These are phyloP conservation scores for Nematolebias whitei DNA, from an alignment of 2,113 vertebrate species.

Conservation along the genomic window DNA sequence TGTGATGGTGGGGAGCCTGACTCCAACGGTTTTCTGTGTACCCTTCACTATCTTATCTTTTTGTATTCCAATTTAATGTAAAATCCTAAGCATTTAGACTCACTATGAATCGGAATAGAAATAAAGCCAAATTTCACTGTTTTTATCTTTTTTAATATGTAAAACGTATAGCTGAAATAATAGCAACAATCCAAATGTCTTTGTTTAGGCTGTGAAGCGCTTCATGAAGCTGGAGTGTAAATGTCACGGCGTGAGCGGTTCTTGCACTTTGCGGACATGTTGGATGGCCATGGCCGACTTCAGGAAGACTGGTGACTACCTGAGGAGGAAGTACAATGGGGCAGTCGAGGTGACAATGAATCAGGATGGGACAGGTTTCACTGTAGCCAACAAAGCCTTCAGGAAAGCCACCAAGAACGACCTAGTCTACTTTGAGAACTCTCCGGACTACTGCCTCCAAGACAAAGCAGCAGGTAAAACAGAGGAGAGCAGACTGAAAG, in stretches of 20 bases:
- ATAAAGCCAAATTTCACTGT: too few relatives aligned
- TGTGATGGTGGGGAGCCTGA: too few relatives aligned
- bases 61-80: too few relatives aligned
- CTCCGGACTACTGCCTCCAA: constrained; percentile 95
- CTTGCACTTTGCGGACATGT: constrained; percentile 95
- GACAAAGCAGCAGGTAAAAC: constrained; percentile 94
- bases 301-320: constrained; percentile 93
- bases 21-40: too few relatives aligned
- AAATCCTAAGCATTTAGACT: too few relatives aligned
- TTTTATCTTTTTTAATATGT: neutral
- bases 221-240: constrained; percentile 98
- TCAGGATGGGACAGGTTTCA: constrained; percentile 94
- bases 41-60: too few relatives aligned
- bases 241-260: constrained; percentile 96
- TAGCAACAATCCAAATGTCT: constrained; percentile 1
- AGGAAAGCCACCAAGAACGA: constrained; percentile 94
- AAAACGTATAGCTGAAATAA: neutral
- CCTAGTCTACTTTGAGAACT: constrained; percentile 98
- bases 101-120: too few relatives aligned
- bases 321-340: constrained; percentile 93
- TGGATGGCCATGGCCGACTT: constrained; percentile 98
- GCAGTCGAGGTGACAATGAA: constrained; percentile 97
- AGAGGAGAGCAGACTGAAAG: constrained; percentile 10
- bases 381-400: constrained; percentile 94
- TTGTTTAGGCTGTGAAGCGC: constrained; percentile 90